Evolutionary conservation across 2,888 invertebrate species (phyloP), one percentile per base, ranked within the genome.

Genomic region (Mesoligia furuncula): DNA sequence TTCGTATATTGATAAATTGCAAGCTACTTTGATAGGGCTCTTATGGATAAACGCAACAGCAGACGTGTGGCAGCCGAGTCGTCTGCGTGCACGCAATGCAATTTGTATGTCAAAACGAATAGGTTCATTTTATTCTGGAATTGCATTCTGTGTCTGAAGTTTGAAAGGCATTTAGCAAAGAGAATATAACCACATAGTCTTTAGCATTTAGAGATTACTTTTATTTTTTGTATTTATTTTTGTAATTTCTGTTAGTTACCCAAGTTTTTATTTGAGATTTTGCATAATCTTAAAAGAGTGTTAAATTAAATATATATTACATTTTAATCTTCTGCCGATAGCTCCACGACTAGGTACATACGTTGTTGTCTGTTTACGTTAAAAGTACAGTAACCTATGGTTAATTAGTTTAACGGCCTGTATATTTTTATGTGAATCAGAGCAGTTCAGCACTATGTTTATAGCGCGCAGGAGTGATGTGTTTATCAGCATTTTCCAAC

Each of bases 401-500:
- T 77, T 81, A 78, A 84, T 88, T 79, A 83, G 81, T 86, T 82
- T 83, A 86, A 81, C 82, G 79, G 77, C 79, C 79, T 72, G 64
- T 78, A 75, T 77, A 73, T 73, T 80, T 85, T 79, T 76, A 79
- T 81, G 70, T 85, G 85, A 81, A 87, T 87, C 83, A 86, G 73
- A 86, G 73, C 76, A 74, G 67, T 54, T 87, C 85, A 88, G 74
- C 76, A 74, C 67, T 42, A 68, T 81, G 79, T 88, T 85, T 86
- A 86, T 66, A 77, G 72, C 45, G 70, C 66, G 61, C 48, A 73
- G 73, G 76, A 84, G 54, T 84, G 80, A 87, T 83, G 78, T 87
- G 88, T 87, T 88, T 87, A 88, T 76, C 76, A 83, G 85, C 75
- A 65, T 81, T 87, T 84, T 81, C 51, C 64, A 86, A 88, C 73